phyloP scores from a whole-genome alignment of 92 coral and sea anemone genomes.

The Zoanthus solanderi region DNA sequence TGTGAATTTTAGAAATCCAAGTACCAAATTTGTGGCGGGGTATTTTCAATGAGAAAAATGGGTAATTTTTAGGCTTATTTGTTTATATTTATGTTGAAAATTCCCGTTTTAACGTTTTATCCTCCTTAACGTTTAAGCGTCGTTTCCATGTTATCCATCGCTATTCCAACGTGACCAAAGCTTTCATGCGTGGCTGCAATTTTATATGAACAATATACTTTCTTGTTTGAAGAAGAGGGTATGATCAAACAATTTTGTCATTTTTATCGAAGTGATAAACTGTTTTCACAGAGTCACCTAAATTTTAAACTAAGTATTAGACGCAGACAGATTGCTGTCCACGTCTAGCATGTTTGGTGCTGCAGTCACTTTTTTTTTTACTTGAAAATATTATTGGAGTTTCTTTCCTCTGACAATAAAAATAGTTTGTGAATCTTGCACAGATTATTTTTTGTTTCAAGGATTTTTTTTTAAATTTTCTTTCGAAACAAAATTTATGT shows the following conservation, averaged over 20 bases:
- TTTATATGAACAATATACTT: too few relatives aligned
- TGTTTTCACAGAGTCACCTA: neutral
- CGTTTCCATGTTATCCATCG: conserved; percentile 5
- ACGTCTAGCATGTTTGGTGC: neutral
- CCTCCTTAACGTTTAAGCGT: neutral
- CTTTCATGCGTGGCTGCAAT: too few relatives aligned
- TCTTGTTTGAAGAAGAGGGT: too few relatives aligned
- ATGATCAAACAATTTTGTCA: too few relatives aligned
- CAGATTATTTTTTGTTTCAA: neutral
- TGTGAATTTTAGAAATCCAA: neutral
- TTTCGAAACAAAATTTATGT: neutral
- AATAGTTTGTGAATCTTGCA: neutral
- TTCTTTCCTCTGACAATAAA: neutral
- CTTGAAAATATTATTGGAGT: neutral
- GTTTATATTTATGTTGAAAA: conserved; percentile 5
- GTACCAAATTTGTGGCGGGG: neutral
- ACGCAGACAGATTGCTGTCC: neutral
- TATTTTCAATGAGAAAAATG: conserved; percentile 14
- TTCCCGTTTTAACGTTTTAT: neutral
- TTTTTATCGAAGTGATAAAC: too few relatives aligned
- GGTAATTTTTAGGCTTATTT: conserved; percentile 1
- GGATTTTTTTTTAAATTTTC: neutral
- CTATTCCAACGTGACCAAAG: too few relatives aligned
- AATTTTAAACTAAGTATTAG: neutral
- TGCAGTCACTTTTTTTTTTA: neutral